phyloP scores from a whole-genome alignment of 2,797 vertebrate genomes.

The Arrhamphus sclerolepis region DNA sequence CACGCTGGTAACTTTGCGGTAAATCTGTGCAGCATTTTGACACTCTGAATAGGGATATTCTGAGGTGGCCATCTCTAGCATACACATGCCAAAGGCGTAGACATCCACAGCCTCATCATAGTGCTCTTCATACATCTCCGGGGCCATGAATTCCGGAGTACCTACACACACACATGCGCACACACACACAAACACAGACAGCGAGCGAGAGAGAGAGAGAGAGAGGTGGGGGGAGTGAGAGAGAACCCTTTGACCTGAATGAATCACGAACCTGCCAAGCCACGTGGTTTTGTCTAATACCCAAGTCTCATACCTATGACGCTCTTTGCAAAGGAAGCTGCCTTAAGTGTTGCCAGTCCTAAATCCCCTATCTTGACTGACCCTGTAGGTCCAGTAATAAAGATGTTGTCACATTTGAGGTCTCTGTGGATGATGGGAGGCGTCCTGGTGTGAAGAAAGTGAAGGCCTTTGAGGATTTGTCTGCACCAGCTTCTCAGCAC shows the following conservation, averaged over 20 bases:
- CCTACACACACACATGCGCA: constrained; percentile 80
- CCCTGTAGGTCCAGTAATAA: constrained; percentile 97
- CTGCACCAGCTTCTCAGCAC: constrained; percentile 97
- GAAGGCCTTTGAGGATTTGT: constrained; percentile 96
- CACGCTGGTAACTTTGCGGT: constrained; percentile 98
- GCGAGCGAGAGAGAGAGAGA: constrained; percentile 10
- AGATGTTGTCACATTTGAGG: constrained; percentile 99
- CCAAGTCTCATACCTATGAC: constrained; percentile 90
- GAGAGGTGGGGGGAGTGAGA: constrained; percentile 12
- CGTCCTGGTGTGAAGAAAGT: constrained; percentile 95
- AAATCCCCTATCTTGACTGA: constrained; percentile 98
- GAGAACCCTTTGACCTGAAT: background rate
- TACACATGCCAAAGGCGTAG: constrained; percentile 99
- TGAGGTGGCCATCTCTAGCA: constrained; percentile 99
- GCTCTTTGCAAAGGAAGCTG: constrained; percentile 98
- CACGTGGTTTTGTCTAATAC: constrained; percentile 68
- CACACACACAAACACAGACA: no score
- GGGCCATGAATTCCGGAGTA: constrained; percentile 98
- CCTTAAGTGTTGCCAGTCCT: constrained; percentile 96
- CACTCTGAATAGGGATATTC: constrained; percentile 99
- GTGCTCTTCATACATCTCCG: constrained; percentile 99
- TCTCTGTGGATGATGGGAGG: constrained; percentile 98
- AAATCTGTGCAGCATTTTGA: constrained; percentile 98
- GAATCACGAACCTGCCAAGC: background rate
- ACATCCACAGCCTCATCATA: constrained; percentile 98